Conservation (phyloP, 2,888 invertebrate species). For the Eilema depressum region DNA sequence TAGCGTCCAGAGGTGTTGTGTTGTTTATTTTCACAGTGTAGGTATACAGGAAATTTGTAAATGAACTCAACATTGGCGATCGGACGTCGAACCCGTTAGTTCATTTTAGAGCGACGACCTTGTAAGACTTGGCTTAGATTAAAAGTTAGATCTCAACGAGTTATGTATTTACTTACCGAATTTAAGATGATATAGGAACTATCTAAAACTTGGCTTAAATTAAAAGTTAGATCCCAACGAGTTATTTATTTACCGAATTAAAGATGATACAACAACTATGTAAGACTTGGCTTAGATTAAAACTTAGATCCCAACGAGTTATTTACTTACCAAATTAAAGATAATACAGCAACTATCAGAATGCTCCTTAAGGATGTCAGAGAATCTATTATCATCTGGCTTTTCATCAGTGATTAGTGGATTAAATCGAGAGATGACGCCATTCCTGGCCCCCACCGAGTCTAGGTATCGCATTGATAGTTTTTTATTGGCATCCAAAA, state of each 20-base stretch:
- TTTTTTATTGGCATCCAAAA: conserved; percentile 46
- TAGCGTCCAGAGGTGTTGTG: conserved; percentile 24
- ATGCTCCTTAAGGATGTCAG: neutral
- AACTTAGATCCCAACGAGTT: conserved; percentile 20
- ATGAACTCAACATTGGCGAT: conserved; percentile 57
- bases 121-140: conserved; percentile 57
- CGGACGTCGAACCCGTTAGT: conserved; percentile 82
- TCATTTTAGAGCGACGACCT: conserved; percentile 82
- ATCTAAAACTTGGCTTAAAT: conserved; percentile 50
- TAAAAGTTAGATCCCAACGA: conserved; percentile 32
- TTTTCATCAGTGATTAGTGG: conserved; percentile 17
- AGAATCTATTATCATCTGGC: conserved; percentile 3
- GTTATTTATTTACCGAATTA: conserved; percentile 18
- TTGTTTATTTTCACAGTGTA: conserved; percentile 45
- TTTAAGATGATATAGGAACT: no score
- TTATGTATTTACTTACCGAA: no score
- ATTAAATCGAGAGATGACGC: conserved; percentile 61
- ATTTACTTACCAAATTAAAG: conserved; percentile 14
- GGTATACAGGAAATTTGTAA: conserved; percentile 44
- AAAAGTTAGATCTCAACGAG: conserved; percentile 33
- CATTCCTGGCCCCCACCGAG: conserved; percentile 52
- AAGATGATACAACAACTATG: no score
- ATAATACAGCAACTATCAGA: neutral
- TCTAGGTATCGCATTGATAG: conserved; percentile 55
- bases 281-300: no score